These are phyloP conservation scores for Drosophila trapezifrons DNA, from an alignment of 1,140 invertebrate species.

Conservation along the genomic window DNA sequence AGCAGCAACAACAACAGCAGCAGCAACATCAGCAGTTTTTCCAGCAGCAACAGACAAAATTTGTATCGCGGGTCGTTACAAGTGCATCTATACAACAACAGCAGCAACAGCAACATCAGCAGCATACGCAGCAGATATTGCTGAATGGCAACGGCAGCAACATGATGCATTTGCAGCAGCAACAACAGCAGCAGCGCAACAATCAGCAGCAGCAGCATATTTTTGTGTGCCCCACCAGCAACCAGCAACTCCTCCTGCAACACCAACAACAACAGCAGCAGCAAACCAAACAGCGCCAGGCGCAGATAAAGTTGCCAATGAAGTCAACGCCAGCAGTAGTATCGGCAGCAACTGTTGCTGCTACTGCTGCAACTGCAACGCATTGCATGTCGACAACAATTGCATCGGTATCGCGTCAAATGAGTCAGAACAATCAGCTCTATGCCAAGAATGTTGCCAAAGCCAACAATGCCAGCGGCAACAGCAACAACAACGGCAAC, in stretches of 20 bases:
- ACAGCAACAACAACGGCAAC: conserved; percentile 6
- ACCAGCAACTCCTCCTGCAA: conserved; percentile 53
- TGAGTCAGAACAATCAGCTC: conserved; percentile 70
- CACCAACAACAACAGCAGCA: conserved; percentile 51
- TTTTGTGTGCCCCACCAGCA: conserved; percentile 64
- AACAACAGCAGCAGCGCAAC: conserved; percentile 46
- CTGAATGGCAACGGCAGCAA: conserved; percentile 70
- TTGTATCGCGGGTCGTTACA: conserved; percentile 79
- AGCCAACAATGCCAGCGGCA: conserved; percentile 46
- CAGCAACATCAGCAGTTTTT: conserved; percentile 66
- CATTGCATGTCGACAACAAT: conserved; percentile 69
- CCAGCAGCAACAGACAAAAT: conserved; percentile 72
- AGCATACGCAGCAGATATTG: conserved; percentile 64
- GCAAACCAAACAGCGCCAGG: conserved; percentile 57
- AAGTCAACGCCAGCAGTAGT: conserved; percentile 47
- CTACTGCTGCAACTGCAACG: conserved; percentile 51
- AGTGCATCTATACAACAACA: conserved; percentile 67
- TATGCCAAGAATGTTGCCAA: conserved; percentile 71
- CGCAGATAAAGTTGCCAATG: conserved; percentile 70
- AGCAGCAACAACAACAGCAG: conserved; percentile 57
- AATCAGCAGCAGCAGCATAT: conserved; percentile 57
- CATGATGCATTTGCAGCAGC: conserved; percentile 66
- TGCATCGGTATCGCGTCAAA: conserved; percentile 69
- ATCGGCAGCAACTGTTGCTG: conserved; percentile 60
- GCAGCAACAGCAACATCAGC: conserved; percentile 43